Base-by-base conservation (phyloP, 2,888 invertebrate genomes). In the Ornithoptera alexandrae region DNA sequence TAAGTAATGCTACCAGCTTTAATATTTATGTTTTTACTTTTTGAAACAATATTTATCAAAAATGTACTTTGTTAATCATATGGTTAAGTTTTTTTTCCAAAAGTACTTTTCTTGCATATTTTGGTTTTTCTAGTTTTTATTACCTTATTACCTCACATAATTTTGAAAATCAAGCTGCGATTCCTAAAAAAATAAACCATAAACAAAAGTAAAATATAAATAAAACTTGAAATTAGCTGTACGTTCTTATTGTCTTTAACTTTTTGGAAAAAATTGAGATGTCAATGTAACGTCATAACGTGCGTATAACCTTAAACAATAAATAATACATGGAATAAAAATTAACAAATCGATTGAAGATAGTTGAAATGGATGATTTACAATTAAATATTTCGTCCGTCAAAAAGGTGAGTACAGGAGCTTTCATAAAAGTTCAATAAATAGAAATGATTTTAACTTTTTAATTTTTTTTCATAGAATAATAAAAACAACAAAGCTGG, bases 371-470 rank as follows among this genome's bases (percentile, higher is more conserved):
- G 93, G 93, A 93, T 75, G 93, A 93, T 81, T 83, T 93, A 81
- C 93, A 93, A 77, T 79, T 93, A 71, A 93, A 93, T 86, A 92
- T 93, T 77, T 82, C 87, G 24, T 79, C 81, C 53, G 72, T 79
- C 20, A 89, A 82, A 74, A 89, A 87, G 82, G 92, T 91, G 79
- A 75, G 82, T 56, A 39, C 18, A n/a, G 50, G 8, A 24, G 6
- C 42, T 46, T 70, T 18, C 57, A n/a, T 66, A 30, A 30, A 60
- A 62, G 24, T 18, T 63, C 59, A 12, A 3, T 58, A 12, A 7
- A 22, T 22, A 15, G 15, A n/a, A 50, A 56, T 10, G 71, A 53
- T n/a, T 46, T 3, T 39, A 53, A 63, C 30, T 63, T 4, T 63
- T 58, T 30, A 15, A 53, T 18, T 53, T 2, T n/a, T 63, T 63